Evolutionary conservation across 2,113 vertebrate genomes (phyloP), one percentile per base, ranked within the genome.

Genomic region (Pavo muticus): DNA sequence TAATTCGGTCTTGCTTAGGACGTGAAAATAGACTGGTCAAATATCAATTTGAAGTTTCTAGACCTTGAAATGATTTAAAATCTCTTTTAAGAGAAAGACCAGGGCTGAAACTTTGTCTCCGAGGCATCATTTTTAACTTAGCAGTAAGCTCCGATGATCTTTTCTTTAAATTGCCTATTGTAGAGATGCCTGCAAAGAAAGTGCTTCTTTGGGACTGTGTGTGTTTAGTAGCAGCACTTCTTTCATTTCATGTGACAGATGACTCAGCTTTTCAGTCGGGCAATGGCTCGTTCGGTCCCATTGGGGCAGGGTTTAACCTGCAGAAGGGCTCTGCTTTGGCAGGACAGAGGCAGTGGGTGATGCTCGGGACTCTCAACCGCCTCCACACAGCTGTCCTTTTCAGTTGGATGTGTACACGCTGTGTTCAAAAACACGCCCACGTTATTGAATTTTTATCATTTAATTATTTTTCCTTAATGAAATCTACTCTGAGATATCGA

Each of bases 81-180:
- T 81, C 30, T 87, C 93, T 85, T 40, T 35, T 90, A 72, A 88
- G 95, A 78, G 65, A 86, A 94, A 87, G 83, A 63, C 73, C 40
- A 5, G 24, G 48, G 54, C 83, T 93, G 74, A 91, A 88, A 72
- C 61, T 94, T 78, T 93, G 85, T 95, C 94, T 90, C 93, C 4
- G 0, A 93, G 94, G 92, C 92, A 82, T 84, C 73, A 24, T 93
- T 95, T 95, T 87, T 84, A 95, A 84, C 86, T 88, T 86, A 69
- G 70, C 52, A 59, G 80, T 76, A 73, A 90, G 74, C 70, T 93
- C 71, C 90, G 69, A 90, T 94, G 72, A 91, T 93, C 82, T 91
- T 95, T 82, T 71, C 91, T 88, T 78, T 92, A 95, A 94, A 95
- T 95, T 95, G 85, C 94, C 80, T 94, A 11, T 91, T 93, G 93